Evolutionary conservation across 2,888 invertebrate genomes (phyloP).

Genomic region (Ferrisia virgata): DNA sequence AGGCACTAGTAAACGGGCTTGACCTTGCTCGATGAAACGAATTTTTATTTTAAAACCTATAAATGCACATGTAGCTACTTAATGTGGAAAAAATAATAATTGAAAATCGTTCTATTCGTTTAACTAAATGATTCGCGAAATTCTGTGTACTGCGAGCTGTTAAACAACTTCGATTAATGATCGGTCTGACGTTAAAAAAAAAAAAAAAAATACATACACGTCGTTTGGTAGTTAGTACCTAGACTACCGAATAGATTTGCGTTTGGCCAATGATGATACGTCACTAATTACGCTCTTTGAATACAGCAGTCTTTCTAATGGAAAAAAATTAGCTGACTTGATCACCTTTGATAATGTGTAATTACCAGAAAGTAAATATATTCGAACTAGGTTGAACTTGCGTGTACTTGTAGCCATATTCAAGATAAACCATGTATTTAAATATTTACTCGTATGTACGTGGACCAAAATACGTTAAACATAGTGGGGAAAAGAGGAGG

Average conservation of each 20-base stretch:
- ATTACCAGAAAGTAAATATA: neutral
- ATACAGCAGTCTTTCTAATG: neutral
- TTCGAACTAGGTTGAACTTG: neutral
- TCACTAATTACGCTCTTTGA: neutral
- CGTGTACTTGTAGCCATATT: no score
- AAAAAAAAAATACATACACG: no score
- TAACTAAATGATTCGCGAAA: neutral
- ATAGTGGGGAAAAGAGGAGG: neutral
- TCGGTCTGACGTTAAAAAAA: neutral
- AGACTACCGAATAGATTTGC: neutral
- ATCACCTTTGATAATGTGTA: neutral
- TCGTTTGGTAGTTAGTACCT: no score
- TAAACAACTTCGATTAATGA: neutral
- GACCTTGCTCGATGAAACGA: neutral
- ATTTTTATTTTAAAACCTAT: neutral
- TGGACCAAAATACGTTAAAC: no score
- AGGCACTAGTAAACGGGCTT: neutral
- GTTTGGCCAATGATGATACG: neutral
- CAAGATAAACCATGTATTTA: neutral
- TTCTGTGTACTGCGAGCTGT: neutral
- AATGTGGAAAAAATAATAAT: neutral
- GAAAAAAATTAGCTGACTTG: neutral
- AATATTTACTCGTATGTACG: no score
- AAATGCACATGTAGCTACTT: neutral
- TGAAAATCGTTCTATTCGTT: neutral